Percentiles rank a stretch among this genome's conserved stretches.
Evolutionary conservation across 2,888 invertebrate species (phyloP).

Genomic region (Steinernema carpocapsae): DNA sequence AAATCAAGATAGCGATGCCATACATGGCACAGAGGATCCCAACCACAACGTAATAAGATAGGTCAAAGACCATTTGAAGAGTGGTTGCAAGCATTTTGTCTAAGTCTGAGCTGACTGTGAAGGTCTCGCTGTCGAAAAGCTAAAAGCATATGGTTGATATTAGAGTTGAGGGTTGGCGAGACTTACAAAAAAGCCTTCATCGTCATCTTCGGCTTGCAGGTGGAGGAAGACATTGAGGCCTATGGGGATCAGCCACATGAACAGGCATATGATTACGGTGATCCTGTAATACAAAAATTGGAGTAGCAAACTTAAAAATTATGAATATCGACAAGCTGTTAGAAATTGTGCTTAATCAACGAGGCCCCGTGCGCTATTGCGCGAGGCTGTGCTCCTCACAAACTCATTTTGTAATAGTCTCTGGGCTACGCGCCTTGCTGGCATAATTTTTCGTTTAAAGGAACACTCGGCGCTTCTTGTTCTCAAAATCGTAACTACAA

Average conservation of each 20-base stretch:
- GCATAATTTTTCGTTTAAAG: too few relatives aligned
- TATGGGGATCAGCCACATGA: slow-evolving; percentile 16
- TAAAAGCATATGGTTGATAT: not conserved
- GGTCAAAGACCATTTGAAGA: not conserved
- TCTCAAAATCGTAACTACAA: too few relatives aligned
- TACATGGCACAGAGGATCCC: not conserved
- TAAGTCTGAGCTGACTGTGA: not conserved
- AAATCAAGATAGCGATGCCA: not conserved
- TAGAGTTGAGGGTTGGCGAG: not conserved
- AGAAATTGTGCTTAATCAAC: too few relatives aligned
- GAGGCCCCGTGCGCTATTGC: too few relatives aligned
- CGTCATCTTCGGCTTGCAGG: not conserved
- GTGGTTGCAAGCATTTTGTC: not conserved
- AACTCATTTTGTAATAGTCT: too few relatives aligned
- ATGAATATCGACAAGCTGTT: too few relatives aligned
- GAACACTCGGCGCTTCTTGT: too few relatives aligned
- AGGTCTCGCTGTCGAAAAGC: not conserved
- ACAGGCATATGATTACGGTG: not conserved
- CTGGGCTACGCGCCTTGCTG: too few relatives aligned
- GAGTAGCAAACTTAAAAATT: too few relatives aligned
- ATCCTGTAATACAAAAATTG: not conserved
- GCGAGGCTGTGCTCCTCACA: too few relatives aligned
- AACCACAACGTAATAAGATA: slow-evolving; percentile 9
- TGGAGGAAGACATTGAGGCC: not conserved
- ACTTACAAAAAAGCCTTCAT: slow-evolving; percentile 12